Evolutionary conservation across 2,113 vertebrate species (phyloP).

Genomic region (Channa argus): DNA sequence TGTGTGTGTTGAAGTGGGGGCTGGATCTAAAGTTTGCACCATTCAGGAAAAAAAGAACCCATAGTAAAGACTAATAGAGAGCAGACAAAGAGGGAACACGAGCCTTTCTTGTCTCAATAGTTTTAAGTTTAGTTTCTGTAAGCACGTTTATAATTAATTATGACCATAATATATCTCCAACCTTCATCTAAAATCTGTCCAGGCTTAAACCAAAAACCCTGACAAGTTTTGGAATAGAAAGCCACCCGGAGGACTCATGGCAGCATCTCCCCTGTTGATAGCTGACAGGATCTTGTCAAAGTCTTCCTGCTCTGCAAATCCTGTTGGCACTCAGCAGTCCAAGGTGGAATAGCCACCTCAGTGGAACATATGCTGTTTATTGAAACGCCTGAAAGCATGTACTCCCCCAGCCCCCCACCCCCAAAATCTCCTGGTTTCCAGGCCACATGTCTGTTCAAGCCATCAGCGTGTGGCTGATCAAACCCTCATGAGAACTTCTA

Average conservation of each 20-base stretch:
- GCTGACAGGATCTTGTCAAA: slow-evolving; percentile 79
- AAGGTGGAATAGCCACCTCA: slow-evolving; percentile 81
- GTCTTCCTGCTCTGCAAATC: slow-evolving; percentile 66
- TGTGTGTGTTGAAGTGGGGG: too few relatives aligned
- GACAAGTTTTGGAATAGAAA: slow-evolving; percentile 59
- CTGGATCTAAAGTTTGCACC: too few relatives aligned
- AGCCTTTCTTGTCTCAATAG: too few relatives aligned
- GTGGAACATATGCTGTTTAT: slow-evolving; percentile 86
- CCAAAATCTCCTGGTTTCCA: slow-evolving; percentile 61
- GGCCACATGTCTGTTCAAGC: slow-evolving; percentile 80
- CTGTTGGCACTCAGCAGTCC: slow-evolving; percentile 77
- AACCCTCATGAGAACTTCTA: slow-evolving; percentile 81
- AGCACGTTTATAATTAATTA: background rate
- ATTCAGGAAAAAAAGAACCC: too few relatives aligned
- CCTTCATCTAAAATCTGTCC: slow-evolving; percentile 6
- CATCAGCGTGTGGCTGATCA: slow-evolving; percentile 76
- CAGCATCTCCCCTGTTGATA: slow-evolving; percentile 65
- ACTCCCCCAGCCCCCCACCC: background rate
- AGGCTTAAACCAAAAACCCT: slow-evolving; percentile 39
- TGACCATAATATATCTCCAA: background rate
- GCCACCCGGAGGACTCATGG: slow-evolving; percentile 44
- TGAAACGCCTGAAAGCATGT: slow-evolving; percentile 74
- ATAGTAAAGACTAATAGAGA: too few relatives aligned
- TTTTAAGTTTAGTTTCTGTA: too few relatives aligned
- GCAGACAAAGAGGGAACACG: too few relatives aligned